Evolutionary conservation across 1,140 invertebrate genomes (phyloP), one percentile per base, ranked within the genome.

Genomic region (Solenopsis fugax): DNA sequence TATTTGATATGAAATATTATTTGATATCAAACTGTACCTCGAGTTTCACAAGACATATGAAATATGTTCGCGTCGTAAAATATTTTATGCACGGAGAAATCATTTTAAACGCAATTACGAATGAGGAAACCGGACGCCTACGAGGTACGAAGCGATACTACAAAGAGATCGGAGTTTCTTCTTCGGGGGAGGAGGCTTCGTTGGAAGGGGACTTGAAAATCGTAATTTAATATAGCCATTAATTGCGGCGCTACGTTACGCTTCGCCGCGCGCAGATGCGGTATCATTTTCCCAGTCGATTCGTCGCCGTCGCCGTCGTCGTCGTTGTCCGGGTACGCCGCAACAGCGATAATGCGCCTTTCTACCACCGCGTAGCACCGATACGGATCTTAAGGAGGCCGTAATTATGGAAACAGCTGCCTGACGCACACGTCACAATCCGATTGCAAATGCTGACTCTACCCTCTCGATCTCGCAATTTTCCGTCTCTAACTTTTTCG

Each of bases 371-470:
- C 67, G 78, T 64, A 75, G 64, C 29, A 62, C 41, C 76, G 86
- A 90, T 90, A 88, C 64, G 75, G 78, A 89, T 90, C 89, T 90
- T 76, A 87, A 80, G 45, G 78, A 80, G 88, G 75, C 77, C 54
- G 92, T 91, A 92, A 93, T 93, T 93, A 93, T 87, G 92, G 88
- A 92, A 91, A 93, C 93, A 93, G 93, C 89, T 93, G 93, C 69
- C 87, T 87, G 92, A 91, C 60, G 84, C 85, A 78, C 86, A 72
- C 88, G 87, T 89, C 89, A 92, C 92, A 92, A 90, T 91, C 81
- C 80, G 89, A 93, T 92, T 91, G 86, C 88, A 60, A 82, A 80
- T 6, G 87, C 67, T 58, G 67, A 87, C 62, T 78, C 58, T 87
- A 52, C 75, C 34, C 41, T 41, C 45, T 52, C 41, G 16, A 69